Evolutionary conservation across 1,140 invertebrate species (phyloP), one percentile per base, ranked within the genome.

Genomic region (Chlorops oryzae): DNA sequence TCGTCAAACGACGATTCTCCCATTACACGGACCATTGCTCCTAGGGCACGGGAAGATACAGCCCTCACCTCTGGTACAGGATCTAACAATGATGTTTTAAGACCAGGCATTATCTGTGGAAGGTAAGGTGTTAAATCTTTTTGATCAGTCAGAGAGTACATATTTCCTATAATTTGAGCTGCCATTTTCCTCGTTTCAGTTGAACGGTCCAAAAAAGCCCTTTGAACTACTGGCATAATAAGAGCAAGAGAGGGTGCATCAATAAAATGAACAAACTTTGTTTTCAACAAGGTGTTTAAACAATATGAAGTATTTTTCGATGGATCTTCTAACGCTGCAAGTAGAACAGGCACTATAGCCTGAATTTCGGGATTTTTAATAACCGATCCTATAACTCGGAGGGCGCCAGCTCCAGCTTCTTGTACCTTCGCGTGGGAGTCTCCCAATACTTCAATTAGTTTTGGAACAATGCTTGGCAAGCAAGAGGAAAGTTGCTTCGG

Each of bases 401-500:
- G 77, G 41, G 96, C 96, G 72, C 95, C 89, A 5, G 89, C 90
- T 13, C 93, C 94, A 15, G 95, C 90, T 67, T 92, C 90, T 77
- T 98, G 94, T n/a, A 99, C 96, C 77, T 96, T 95, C 49, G 88
- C 86, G 65, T 99, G 96, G 1, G 96, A 98, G 76, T 99, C 96
- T 51, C 92, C 92, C 6, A 99, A 75, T 15, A 98, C 91, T 77
- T 98, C 93, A 44, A 97, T 97, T 12, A 99, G 75, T 63, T 96
- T 95, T n/a, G 96, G 97, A 21, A 99, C 96, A 70, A 99, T 98
- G 63, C 85, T 94, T 1, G 97, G 97, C 43, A 99, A 77, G 72
- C 95, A 98, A 3, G 93, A 96, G 22, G 94, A 98, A 35, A 99
- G 75, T 73, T 99, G 96, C 73, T 97, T 97, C 0, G 96, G 96